Evolutionary conservation across 2,113 vertebrate genomes (phyloP), one percentile per base, ranked within the genome.

Genomic region (Arothron firmamentum): DNA sequence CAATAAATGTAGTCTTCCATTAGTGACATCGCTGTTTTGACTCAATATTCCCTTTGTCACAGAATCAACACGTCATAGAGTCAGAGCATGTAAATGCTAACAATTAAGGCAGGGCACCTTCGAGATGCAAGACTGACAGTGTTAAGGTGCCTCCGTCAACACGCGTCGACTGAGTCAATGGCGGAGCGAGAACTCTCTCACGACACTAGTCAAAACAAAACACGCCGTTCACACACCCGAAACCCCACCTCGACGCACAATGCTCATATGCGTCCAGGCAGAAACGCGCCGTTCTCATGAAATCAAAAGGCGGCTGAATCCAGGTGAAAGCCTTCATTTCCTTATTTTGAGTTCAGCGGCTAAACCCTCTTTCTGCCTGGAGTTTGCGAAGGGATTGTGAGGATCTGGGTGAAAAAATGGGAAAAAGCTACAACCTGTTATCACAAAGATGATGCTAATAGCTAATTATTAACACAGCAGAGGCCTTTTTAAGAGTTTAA

Each of bases 101-200:
- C 67, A 87, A 87, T 75, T 59, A 72, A 82, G 78, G 77, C 72
- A 72, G 75, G 78, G 77, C 67, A 20, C 43, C 49, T 14, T 16
- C 1, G 71, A 47, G 59, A 78, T 46, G 72, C 79, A 80, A 72
- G 62, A 78, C 72, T 88, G 81, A 79, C 79, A 62, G 68, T 82
- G 59, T 83, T 72, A 77, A 78, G 77, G 70, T 75, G 43, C 61
- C 77, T 88, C 72, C 65, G 66, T 87, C 82, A 88, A 84, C 82
- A 86, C 74, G 38, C 59, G 56, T 9, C 18, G 56, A 67, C 59
- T 16, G 67, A 65, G 42, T 60, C 65, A 71, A 25, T 72, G 67
- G 75, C 78, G 74, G 64, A 51, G 51, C 62, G 64, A 41, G 70
- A 52, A 75, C 69, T 86, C 80, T 88, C 83, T 85, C 85, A 86